A percentile compares a stretch with the other conserved stretches of the same genome.
phyloP scores from a whole-genome alignment of 1,140 invertebrate species.

The Myzus persicae region DNA sequence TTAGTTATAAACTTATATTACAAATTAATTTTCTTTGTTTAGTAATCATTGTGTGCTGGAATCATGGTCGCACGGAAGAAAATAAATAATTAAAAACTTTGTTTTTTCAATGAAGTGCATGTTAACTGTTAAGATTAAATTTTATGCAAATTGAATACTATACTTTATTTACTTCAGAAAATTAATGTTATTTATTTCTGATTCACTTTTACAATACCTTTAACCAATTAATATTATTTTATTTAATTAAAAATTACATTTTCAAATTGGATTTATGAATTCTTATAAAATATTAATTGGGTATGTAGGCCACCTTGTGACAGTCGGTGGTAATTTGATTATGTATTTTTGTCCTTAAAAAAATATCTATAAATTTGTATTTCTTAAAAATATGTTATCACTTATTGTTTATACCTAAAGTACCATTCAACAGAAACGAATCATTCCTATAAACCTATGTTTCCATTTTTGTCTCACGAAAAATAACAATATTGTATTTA shows the following conservation, averaged over 20 bases:
- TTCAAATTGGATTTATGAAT: neutral
- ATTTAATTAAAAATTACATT: slow-evolving; percentile 5
- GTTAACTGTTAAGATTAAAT: slow-evolving; percentile 1
- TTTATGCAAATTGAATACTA: neutral
- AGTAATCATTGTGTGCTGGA: neutral
- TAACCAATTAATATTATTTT: neutral
- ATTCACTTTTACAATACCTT: neutral
- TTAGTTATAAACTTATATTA: neutral
- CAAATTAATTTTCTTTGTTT: neutral
- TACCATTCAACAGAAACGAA: neutral
- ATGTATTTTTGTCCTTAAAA: neutral
- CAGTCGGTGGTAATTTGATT: neutral
- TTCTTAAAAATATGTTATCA: neutral
- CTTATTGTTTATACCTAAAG: neutral
- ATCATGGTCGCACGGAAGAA: neutral
- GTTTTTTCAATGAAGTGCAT: neutral
- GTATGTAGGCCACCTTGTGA: neutral
- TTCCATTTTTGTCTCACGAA: neutral
- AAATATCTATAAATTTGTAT: neutral
- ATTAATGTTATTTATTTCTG: neutral
- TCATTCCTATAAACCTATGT: neutral
- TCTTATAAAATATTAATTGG: too few species aligned
- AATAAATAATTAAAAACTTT: neutral
- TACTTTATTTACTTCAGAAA: neutral
- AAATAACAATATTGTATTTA: neutral